Evolutionary conservation across 2,888 invertebrate species (phyloP), one percentile per base, ranked within the genome.

Genomic region (Drosophila antonietae): DNA sequence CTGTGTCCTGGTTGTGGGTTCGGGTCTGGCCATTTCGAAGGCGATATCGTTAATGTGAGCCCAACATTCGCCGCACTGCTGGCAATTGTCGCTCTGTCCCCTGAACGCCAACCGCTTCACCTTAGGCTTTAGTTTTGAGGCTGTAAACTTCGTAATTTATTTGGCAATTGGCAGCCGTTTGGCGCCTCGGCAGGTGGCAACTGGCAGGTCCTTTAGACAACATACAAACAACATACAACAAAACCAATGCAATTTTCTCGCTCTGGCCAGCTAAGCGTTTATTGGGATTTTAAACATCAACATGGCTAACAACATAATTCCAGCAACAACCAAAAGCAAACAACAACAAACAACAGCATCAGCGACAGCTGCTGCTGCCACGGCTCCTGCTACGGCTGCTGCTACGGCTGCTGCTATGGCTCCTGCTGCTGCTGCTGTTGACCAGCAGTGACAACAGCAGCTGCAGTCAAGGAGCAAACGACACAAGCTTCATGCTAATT

Each of bases 21-120:
- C 8, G 52, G 52, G 58, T 61, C 67, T 73, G 88, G 80, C 88
- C 80, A 70, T 86, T 81, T 75, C 39, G 74, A 87, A 79, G 84
- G 85, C 89, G 88, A 87, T 85, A 85, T 85, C 89, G 89, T 89
- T 85, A 85, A 85, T 85, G 89, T 81, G 74, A 67, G 77, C 70
- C 74, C 74, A 68, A 69, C 68, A 73, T 64, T 64, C 37, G 18
- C 12, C n/a, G 39, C 39, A 55, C 39, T 9, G 39, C 39, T 23
- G 23, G 53, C 53, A 53, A 37, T 37, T 23, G 37, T 20, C 18
- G 8, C 35, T 14, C 18, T 3, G 2, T 14, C 9, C 31, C 9
- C 28, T 15, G 8, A 23, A 23, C 23, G 28, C 28, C 28, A 28
- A 9, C 14, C 23, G 8, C 2, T 3, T 15, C 28, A n/a, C 5